Percentiles rank a stretch among this genome's conserved stretches.
Conservation (phyloP, 2,888 invertebrate species). For the Sussaba pulchella region DNA sequence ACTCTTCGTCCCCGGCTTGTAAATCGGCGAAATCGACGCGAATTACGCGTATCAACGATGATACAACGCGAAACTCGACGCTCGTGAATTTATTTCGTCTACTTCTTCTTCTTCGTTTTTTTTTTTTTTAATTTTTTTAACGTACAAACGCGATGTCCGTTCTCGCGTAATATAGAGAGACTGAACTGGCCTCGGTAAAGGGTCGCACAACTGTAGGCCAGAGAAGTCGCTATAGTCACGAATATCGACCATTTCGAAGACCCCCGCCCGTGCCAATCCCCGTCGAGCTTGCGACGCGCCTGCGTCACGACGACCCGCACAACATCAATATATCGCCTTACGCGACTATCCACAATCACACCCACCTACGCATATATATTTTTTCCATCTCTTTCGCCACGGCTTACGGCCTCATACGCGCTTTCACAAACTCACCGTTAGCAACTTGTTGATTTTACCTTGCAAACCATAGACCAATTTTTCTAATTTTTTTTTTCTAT, state of each 20-base stretch:
- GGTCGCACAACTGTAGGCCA: constrained; percentile 80
- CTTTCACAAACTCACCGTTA: constrained; percentile 45
- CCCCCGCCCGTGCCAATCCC: constrained; percentile 79
- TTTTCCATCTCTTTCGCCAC: constrained; percentile 9
- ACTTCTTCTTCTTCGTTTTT: neutral
- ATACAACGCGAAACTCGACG: neutral
- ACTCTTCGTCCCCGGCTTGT: neutral
- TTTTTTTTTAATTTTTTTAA: neutral
- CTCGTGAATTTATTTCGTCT: neutral
- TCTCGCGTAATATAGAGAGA: constrained; percentile 61
- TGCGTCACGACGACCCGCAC: constrained; percentile 75
- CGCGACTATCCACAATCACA: constrained; percentile 52
- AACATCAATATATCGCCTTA: constrained; percentile 77
- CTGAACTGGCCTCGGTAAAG: constrained; percentile 76
- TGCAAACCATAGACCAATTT: constrained; percentile 50
- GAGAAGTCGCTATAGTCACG: constrained; percentile 77
- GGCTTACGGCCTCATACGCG: constrained; percentile 42
- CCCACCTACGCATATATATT: constrained; percentile 6
- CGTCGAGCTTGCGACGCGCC: constrained; percentile 73
- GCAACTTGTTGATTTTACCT: constrained; percentile 63
- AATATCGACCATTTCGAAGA: constrained; percentile 83
- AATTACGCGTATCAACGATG: too few relatives aligned
- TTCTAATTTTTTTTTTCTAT: constrained; percentile 5
- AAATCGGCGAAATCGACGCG: constrained; percentile 4
- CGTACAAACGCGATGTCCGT: constrained; percentile 30